These are phyloP conservation scores for Corythoichthys haematopterus DNA, from an alignment of 2,113 vertebrate species.

Conservation along the genomic window DNA sequence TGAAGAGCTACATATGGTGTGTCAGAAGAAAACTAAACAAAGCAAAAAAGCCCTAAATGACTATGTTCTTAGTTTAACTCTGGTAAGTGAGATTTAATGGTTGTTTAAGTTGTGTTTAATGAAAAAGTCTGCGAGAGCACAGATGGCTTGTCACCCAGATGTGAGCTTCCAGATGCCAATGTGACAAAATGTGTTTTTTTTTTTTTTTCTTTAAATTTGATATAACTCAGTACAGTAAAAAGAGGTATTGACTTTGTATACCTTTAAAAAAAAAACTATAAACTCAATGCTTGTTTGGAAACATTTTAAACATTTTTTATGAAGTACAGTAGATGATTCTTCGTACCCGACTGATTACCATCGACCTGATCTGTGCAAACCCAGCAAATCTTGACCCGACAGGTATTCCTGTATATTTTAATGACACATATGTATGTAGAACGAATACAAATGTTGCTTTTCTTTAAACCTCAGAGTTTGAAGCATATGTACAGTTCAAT, in stretches of 20 bases:
- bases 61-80: slow-evolving; percentile 68
- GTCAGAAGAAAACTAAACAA: slow-evolving; percentile 2
- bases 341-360: slow-evolving; percentile 19
- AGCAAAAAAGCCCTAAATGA: background rate
- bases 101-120: slow-evolving; percentile 47
- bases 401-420: slow-evolving; percentile 17
- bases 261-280: background rate
- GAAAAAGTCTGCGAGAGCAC: slow-evolving; percentile 26
- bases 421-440: slow-evolving; percentile 12
- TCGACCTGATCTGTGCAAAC: slow-evolving; percentile 26
- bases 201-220: slow-evolving; percentile 31
- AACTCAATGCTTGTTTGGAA: no score
- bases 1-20: slow-evolving; percentile 56
- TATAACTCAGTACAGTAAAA: slow-evolving; percentile 21
- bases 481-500: slow-evolving; percentile 5
- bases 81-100: slow-evolving; percentile 55
- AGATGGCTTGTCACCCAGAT: slow-evolving; percentile 39
- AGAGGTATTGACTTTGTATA: background rate
- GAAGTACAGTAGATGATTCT: no score
- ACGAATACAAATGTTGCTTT: slow-evolving; percentile 11
- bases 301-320: no score
- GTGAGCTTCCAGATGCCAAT: slow-evolving; percentile 32
- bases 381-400: slow-evolving; percentile 11
- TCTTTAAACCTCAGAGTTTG: slow-evolving; percentile 11
- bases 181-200: slow-evolving; percentile 30